phyloP scores from a whole-genome alignment of 1,140 invertebrate species.

The Leptoteleia sp. region DNA sequence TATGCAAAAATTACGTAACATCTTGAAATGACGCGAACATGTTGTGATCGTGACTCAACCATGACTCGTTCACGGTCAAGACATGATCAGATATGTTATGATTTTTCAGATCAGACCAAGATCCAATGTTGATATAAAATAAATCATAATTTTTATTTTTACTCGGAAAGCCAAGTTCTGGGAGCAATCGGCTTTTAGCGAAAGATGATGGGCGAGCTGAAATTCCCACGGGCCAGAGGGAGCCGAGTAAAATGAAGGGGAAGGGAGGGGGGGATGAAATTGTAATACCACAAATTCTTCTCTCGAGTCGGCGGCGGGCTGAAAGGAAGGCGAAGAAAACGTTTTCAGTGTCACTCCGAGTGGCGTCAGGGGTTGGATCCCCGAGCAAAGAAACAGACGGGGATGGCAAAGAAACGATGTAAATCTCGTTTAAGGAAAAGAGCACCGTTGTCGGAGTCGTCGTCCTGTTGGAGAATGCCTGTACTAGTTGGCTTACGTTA shows the following conservation, averaged over 20 bases:
- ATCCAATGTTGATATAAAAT: no score
- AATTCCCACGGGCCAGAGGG: conserved; percentile 34
- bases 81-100: no score
- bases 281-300: conserved; percentile 56
- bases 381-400: conserved; percentile 53
- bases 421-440: conserved; percentile 71
- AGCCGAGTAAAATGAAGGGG: no score
- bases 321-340: conserved; percentile 51
- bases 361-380: conserved; percentile 51
- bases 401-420: conserved; percentile 64
- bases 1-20: no score
- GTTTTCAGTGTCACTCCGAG: conserved; percentile 61
- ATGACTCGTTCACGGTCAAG: no score
- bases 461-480: conserved; percentile 32
- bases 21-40: no score
- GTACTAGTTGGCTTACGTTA: conserved; percentile 66
- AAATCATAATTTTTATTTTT: no score
- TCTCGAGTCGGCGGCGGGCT: conserved; percentile 15
- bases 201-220: conserved; percentile 35
- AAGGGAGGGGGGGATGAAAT: conserved; percentile 34
- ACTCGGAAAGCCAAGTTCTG: conserved; percentile 5
- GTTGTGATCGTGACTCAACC: no score
- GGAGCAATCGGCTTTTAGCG: conserved; percentile 44
- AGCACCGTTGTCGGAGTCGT: conserved; percentile 37
- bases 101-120: no score